Percentiles rank a stretch among this genome's conserved stretches.
phyloP scores from a whole-genome alignment of 2,888 invertebrate genomes.

The Xestobium rufovillosum region DNA sequence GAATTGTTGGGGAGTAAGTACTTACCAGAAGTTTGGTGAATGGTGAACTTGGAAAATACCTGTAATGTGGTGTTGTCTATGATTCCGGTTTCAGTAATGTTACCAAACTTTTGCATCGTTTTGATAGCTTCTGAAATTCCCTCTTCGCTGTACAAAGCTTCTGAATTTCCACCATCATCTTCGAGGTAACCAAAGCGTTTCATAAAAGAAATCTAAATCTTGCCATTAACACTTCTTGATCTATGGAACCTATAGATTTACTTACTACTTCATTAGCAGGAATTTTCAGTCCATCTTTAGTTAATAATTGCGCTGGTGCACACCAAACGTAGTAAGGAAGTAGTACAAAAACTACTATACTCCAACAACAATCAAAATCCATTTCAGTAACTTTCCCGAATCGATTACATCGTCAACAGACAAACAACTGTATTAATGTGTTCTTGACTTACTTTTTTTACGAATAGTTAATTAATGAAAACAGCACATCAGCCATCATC shows the following conservation, averaged over 20 bases:
- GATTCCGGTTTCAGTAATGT: constrained; percentile 58
- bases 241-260: no score
- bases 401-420: no score
- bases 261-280: no score
- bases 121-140: constrained; percentile 57
- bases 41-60: constrained; percentile 38
- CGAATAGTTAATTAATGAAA: constrained; percentile 1
- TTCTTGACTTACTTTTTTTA: constrained; percentile 1
- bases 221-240: no score
- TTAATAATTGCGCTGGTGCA: no score
- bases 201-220: constrained; percentile 48
- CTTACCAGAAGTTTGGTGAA: no score
- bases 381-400: no score
- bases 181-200: constrained; percentile 62
- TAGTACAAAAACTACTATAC: no score
- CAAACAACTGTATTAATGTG: not conserved
- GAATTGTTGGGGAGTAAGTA: no score
- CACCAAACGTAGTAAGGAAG: no score
- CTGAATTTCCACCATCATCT: constrained; percentile 45
- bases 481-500: not conserved
- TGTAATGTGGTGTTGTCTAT: constrained; percentile 57
- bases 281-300: no score
- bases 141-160: constrained; percentile 54
- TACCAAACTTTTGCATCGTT: constrained; percentile 65
- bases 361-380: no score